phyloP scores from a whole-genome alignment of 2,888 invertebrate genomes.

The Drosophila niveifrons region DNA sequence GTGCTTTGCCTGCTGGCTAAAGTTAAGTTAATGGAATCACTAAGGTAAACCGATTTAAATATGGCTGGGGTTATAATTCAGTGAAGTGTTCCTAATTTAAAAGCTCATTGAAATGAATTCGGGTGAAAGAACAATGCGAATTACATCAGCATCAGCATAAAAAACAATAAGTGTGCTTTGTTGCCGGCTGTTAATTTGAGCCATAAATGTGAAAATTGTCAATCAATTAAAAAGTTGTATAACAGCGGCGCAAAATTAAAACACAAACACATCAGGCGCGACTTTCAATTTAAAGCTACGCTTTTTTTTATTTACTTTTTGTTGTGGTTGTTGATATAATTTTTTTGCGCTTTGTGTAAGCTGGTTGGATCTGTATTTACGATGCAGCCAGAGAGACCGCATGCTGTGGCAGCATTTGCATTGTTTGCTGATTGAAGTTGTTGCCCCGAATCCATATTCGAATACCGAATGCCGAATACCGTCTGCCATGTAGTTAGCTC shows the following conservation, averaged over 20 bases:
- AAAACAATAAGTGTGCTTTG: slow-evolving; percentile 43
- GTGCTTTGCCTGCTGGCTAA: background rate
- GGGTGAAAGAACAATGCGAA: slow-evolving; percentile 1
- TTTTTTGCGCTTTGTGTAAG: slow-evolving; percentile 30
- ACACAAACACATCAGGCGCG: slow-evolving; percentile 83
- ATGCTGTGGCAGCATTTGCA: slow-evolving; percentile 57
- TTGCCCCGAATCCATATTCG: slow-evolving; percentile 9
- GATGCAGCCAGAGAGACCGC: slow-evolving; percentile 53
- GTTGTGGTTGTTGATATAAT: slow-evolving; percentile 28
- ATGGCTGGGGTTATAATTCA: slow-evolving; percentile 29
- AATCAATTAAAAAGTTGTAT: slow-evolving; percentile 77
- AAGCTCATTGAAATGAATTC: slow-evolving; percentile 51
- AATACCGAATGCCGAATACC: no score
- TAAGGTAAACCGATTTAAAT: background rate
- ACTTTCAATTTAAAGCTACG: slow-evolving; percentile 71
- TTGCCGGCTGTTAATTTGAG: slow-evolving; percentile 30
- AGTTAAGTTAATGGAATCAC: background rate
- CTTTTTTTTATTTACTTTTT: slow-evolving; percentile 23
- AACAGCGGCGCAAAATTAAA: slow-evolving; percentile 71
- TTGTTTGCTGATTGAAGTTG: slow-evolving; percentile 62
- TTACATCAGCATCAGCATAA: background rate
- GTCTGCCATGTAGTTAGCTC: slow-evolving; percentile 4
- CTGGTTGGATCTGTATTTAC: slow-evolving; percentile 22
- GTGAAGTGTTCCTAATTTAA: slow-evolving; percentile 59
- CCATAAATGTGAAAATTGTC: slow-evolving; percentile 53